These are phyloP conservation scores for Drosophila anomalata DNA, from an alignment of 2,888 invertebrate genomes.

Conservation along the genomic window DNA sequence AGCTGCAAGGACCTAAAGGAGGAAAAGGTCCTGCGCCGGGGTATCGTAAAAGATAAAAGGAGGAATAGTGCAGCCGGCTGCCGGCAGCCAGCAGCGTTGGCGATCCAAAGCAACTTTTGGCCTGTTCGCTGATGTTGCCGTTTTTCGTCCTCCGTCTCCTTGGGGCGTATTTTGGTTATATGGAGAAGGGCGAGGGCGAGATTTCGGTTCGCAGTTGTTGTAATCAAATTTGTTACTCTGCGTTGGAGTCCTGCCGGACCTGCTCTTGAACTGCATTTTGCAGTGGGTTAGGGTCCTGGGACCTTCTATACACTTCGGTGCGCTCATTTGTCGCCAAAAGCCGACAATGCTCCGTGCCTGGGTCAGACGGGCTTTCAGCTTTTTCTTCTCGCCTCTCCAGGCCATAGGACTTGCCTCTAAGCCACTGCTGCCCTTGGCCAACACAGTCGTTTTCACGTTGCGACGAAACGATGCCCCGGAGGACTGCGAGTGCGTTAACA, in stretches of 20 bases:
- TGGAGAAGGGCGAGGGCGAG: constrained; percentile 14
- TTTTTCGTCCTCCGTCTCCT: constrained; percentile 50
- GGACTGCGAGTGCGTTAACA: constrained; percentile 59
- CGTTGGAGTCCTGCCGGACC: constrained; percentile 40
- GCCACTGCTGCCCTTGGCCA: constrained; percentile 15
- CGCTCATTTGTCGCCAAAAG: constrained; percentile 64
- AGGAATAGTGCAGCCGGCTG: constrained; percentile 56
- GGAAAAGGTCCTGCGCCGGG: constrained; percentile 27
- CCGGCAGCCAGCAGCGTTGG: constrained; percentile 12
- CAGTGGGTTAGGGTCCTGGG: constrained; percentile 16
- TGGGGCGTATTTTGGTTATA: constrained; percentile 51
- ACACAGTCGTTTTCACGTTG: constrained; percentile 38
- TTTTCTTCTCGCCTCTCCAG: constrained; percentile 16
- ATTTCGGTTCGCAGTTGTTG: constrained; percentile 37
- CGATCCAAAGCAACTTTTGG: constrained; percentile 29
- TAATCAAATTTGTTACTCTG: constrained; percentile 72
- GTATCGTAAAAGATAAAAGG: constrained; percentile 36
- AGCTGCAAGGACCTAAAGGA: constrained; percentile 14
- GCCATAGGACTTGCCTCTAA: constrained; percentile 51
- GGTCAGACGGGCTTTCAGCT: constrained; percentile 15
- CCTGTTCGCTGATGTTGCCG: constrained; percentile 64
- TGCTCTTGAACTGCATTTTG: constrained; percentile 43
- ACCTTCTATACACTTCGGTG: constrained; percentile 53
- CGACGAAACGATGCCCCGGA: constrained; percentile 61
- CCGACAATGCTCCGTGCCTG: constrained; percentile 35